A percentile compares a stretch with the other conserved stretches of the same genome.
These are phyloP conservation scores for Gambusia holbrooki DNA, from an alignment of 2,113 vertebrate genomes.

Conservation along the genomic window DNA sequence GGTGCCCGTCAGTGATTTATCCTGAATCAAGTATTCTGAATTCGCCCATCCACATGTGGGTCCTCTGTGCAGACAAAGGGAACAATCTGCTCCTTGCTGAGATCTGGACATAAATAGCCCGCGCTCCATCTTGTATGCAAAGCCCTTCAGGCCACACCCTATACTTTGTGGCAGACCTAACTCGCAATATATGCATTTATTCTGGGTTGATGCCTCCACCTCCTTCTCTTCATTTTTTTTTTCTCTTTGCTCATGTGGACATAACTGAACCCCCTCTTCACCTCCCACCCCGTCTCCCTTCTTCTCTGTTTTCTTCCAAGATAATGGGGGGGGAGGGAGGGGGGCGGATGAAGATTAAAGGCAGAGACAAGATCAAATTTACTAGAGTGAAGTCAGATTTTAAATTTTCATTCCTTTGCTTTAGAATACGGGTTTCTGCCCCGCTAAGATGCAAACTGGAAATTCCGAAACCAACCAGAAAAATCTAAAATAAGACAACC, in stretches of 20 bases:
- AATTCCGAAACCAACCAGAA: neutral
- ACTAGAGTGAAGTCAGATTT: neutral
- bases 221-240: constrained; percentile 26
- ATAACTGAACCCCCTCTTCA: constrained; percentile 2
- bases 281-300: too few relatives aligned
- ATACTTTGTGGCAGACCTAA: constrained; percentile 80
- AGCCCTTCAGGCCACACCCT: constrained; percentile 78
- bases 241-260: constrained; percentile 8
- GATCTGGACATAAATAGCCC: constrained; percentile 75
- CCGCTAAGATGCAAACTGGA: neutral
- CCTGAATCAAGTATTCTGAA: constrained; percentile 29
- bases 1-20: constrained; percentile 34
- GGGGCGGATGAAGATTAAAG: constrained; percentile 3
- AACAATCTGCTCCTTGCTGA: constrained; percentile 59
- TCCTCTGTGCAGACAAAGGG: constrained; percentile 38
- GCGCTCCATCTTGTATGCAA: constrained; percentile 64
- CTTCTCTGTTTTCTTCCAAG: neutral
- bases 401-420: neutral
- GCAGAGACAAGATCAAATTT: neutral
- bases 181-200: constrained; percentile 74
- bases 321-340: constrained; percentile 7
- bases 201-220: constrained; percentile 55
- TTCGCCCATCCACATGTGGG: constrained; percentile 52
- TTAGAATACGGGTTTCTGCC: too few relatives aligned
- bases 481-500: neutral